Base-by-base conservation (phyloP, 2,888 invertebrate genomes). In the Mystacides longicornis region DNA sequence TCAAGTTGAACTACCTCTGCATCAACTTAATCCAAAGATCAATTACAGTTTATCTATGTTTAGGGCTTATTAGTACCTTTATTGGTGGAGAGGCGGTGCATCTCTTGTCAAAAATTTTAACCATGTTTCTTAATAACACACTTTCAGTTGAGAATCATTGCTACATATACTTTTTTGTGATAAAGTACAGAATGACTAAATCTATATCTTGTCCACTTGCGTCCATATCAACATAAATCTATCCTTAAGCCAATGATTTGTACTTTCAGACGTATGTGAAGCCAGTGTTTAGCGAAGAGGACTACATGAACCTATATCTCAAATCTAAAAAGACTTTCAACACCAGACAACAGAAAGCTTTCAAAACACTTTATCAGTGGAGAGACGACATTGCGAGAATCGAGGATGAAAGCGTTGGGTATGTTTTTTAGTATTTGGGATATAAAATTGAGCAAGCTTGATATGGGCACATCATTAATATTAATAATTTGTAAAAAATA, bases 381-480 rank as follows among this genome's bases (percentile, higher is more conserved):
- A 79, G 99, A 47, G 96, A 99, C 70, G 66, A 73, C 16, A 77
- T 86, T 4, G 94, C 96, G 0, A 75, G 98, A 23, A 71, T 78
- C 53, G 87, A 94, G 66, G 99, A 99, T 71, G 98, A 99, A 71
- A 95, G 96, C 68, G 80, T 81, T 43, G 86, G 84, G 80, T 87
- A 68, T 70, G 43, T 16, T 31, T 18, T 2, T 16, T 21, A 22
- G 37, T 14, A 7, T 7, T 37, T 37, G n/a, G n/a, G n/a, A n/a
- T n/a, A n/a, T n/a, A 46, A 18, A 31, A n/a, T 49, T 19, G 18
- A 2, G 20, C 9, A 23, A 3, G 16, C 16, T 7, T n/a, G 3
- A 37, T 37, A 14, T 37, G 7, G 14, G 4, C 16, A 16, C 3
- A 37, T 14, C 14, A 14, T 37, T 37, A 3, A 37, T 37, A 37